These are phyloP conservation scores for Eulemur coronatus DNA, from an alignment of 2,797 vertebrate species.

Conservation along the genomic window DNA sequence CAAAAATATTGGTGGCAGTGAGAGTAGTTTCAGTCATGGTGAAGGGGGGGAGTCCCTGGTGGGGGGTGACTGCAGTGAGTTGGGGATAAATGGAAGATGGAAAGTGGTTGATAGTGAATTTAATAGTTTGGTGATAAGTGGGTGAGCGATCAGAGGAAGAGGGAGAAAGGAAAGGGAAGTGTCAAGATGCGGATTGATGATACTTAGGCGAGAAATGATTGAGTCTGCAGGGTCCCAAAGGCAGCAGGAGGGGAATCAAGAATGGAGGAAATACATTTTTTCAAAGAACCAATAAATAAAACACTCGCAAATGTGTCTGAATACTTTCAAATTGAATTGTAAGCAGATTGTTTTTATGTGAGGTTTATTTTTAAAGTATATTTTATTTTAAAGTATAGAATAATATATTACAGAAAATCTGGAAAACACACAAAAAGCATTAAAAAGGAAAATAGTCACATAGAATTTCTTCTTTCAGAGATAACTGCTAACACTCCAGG, in stretches of 20 bases:
- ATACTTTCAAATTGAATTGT: background rate
- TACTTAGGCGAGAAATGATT: background rate
- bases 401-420: background rate
- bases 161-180: background rate
- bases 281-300: background rate
- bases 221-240: background rate
- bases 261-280: background rate
- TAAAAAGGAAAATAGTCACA: background rate
- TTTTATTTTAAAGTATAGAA: slow-evolving; percentile 14
- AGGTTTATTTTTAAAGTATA: slow-evolving; percentile 23
- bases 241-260: background rate
- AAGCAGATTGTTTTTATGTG: background rate
- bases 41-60: background rate
- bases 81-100: background rate
- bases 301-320: background rate
- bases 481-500: background rate
- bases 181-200: background rate
- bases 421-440: background rate
- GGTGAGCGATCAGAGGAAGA: background rate
- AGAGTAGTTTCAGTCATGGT: background rate
- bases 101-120: background rate
- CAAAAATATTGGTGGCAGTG: background rate
- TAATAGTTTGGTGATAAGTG: background rate
- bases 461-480: background rate
- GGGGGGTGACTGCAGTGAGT: background rate